Percentiles rank a stretch among this genome's conserved stretches.
Evolutionary conservation across 2,113 vertebrate species (phyloP).

Genomic region (Sturnus vulgaris): DNA sequence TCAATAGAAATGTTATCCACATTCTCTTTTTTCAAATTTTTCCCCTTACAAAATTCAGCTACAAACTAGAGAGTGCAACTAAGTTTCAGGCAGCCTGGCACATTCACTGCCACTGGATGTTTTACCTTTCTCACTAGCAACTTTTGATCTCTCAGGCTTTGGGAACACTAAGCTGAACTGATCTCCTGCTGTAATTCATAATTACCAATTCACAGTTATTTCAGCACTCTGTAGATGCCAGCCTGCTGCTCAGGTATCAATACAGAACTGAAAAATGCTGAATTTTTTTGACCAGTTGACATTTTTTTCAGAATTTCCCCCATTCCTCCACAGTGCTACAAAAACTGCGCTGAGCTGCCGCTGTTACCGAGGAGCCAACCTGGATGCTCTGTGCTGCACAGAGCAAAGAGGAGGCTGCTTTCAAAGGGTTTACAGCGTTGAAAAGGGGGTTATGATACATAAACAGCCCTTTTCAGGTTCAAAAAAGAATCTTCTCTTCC

Average conservation of each 20-base stretch:
- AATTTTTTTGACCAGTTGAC: constrained; percentile 11
- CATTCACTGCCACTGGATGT: constrained; percentile 18
- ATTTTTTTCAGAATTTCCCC: neutral
- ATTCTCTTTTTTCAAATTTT: neutral
- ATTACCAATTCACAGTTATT: constrained; percentile 56
- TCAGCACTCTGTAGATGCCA: neutral
- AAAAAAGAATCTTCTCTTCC: neutral
- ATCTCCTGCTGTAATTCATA: constrained; percentile 57
- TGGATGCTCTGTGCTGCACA: neutral
- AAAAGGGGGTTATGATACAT: neutral
- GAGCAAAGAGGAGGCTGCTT: neutral
- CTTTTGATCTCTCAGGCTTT: constrained; percentile 66
- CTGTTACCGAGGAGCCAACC: neutral
- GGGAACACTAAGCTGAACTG: constrained; percentile 58
- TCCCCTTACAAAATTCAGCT: neutral
- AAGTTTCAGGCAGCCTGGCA: constrained; percentile 68
- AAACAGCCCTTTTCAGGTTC: neutral
- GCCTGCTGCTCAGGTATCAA: constrained; percentile 9
- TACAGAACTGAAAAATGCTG: neutral
- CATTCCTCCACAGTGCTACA: neutral
- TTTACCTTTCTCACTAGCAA: constrained; percentile 56
- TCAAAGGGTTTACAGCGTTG: neutral
- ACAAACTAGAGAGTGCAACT: constrained; percentile 23
- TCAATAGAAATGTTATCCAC: constrained; percentile 22
- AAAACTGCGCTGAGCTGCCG: neutral